These are phyloP conservation scores for Telenomus remus DNA, from an alignment of 1,140 invertebrate species.

Conservation along the genomic window DNA sequence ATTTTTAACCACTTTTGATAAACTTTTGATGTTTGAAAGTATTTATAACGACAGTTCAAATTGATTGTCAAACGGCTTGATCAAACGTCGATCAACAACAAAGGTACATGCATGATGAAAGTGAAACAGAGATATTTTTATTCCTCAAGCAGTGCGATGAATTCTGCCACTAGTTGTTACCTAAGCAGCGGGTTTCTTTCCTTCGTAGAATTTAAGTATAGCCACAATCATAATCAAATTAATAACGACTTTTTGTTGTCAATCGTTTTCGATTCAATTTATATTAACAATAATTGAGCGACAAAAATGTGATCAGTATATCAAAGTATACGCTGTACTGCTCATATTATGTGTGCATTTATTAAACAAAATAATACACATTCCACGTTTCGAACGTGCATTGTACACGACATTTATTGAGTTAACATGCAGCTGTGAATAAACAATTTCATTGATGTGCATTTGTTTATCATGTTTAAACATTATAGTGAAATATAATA, in stretches of 20 bases:
- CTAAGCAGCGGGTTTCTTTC: slow-evolving; percentile 44
- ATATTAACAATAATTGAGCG: too few relatives aligned
- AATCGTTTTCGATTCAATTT: slow-evolving; percentile 6
- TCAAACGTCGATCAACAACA: neutral
- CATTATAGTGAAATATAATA: slow-evolving; percentile 3
- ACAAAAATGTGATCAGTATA: too few relatives aligned
- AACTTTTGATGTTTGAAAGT: neutral
- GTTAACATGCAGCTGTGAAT: slow-evolving; percentile 28
- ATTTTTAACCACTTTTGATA: too few relatives aligned
- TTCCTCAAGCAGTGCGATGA: slow-evolving; percentile 22
- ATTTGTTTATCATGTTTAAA: slow-evolving; percentile 31
- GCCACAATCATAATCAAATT: slow-evolving; percentile 30
- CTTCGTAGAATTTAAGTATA: slow-evolving; percentile 39
- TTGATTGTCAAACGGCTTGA: slow-evolving; percentile 8
- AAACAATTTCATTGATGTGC: slow-evolving; percentile 29
- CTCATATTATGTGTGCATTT: neutral
- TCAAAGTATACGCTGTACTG: neutral
- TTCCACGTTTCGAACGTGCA: slow-evolving; percentile 41
- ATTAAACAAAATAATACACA: slow-evolving; percentile 16
- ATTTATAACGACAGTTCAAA: neutral
- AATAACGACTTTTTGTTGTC: slow-evolving; percentile 13
- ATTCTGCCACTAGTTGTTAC: slow-evolving; percentile 39
- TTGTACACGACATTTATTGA: slow-evolving; percentile 27
- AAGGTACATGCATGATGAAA: slow-evolving; percentile 4
- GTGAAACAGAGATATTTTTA: neutral